phyloP scores from a whole-genome alignment of 2,797 vertebrate genomes.

The Xenops minutus region DNA sequence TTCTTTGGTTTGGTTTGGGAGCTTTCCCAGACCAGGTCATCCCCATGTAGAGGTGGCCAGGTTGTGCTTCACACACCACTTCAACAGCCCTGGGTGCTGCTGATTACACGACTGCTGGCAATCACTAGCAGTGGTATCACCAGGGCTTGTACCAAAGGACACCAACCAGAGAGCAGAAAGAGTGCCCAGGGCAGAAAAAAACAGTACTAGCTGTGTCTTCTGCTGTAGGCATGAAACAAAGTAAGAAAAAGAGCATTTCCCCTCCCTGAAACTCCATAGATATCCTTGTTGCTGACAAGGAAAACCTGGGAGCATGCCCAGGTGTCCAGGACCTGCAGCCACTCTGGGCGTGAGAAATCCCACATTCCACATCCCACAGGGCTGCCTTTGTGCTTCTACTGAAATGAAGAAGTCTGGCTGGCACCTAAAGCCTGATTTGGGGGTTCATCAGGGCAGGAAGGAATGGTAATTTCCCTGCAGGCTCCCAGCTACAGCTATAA shows the following conservation, averaged over 20 bases:
- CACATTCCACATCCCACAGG: not conserved
- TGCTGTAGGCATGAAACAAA: not conserved
- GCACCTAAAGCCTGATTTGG: not conserved
- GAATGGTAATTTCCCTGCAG: not conserved
- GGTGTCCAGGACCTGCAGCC: not conserved
- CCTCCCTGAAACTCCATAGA: not conserved
- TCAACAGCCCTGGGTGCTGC: not conserved
- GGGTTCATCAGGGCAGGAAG: not conserved
- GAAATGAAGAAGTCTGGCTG: not conserved
- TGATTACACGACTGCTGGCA: not conserved
- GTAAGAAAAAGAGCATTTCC: not conserved
- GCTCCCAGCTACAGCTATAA: not conserved
- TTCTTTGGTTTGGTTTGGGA: not conserved
- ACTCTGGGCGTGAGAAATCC: not conserved
- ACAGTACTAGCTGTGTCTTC: not conserved
- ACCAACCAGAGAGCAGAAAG: not conserved
- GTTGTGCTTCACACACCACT: not conserved
- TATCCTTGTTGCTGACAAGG: not conserved
- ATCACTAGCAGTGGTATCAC: not conserved
- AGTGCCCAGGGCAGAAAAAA: not conserved
- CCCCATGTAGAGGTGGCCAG: not conserved
- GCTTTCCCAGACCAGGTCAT: not conserved
- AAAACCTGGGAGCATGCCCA: accelerated
- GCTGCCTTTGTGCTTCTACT: not conserved
- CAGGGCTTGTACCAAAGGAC: not conserved